phyloP scores from a whole-genome alignment of 2,797 vertebrate species.

The Cichlasoma orientale region DNA sequence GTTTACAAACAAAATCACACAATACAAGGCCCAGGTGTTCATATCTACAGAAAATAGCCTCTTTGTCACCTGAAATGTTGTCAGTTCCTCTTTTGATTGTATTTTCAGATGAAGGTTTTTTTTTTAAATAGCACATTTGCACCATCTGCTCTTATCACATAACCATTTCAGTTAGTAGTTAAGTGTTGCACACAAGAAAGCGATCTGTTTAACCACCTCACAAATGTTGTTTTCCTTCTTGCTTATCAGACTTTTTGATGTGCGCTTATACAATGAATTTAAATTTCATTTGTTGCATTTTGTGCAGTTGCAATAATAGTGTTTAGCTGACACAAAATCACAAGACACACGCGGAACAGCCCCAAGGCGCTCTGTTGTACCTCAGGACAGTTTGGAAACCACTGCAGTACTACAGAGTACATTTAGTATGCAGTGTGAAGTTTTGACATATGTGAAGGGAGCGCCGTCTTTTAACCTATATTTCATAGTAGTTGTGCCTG shows the following conservation, averaged over 20 bases:
- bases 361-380: background rate
- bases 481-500: too few species aligned
- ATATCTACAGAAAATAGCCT: background rate
- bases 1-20: background rate
- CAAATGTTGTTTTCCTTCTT: background rate
- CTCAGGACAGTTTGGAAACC: background rate
- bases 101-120: background rate
- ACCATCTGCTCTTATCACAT: background rate
- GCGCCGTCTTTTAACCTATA: too few species aligned
- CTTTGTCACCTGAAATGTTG: background rate
- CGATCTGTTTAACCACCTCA: background rate
- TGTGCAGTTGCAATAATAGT: background rate
- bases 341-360: background rate
- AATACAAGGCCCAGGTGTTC: background rate
- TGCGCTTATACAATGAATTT: background rate
- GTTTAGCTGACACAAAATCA: background rate
- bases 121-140: background rate
- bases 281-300: background rate
- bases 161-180: background rate
- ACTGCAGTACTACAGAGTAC: background rate
- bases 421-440: background rate
- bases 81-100: slow-evolving; percentile 1
- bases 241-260: background rate
- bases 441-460: background rate
- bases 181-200: background rate